Base-by-base conservation (phyloP, 2,888 invertebrate genomes). In the Odontocolon sp. region DNA sequence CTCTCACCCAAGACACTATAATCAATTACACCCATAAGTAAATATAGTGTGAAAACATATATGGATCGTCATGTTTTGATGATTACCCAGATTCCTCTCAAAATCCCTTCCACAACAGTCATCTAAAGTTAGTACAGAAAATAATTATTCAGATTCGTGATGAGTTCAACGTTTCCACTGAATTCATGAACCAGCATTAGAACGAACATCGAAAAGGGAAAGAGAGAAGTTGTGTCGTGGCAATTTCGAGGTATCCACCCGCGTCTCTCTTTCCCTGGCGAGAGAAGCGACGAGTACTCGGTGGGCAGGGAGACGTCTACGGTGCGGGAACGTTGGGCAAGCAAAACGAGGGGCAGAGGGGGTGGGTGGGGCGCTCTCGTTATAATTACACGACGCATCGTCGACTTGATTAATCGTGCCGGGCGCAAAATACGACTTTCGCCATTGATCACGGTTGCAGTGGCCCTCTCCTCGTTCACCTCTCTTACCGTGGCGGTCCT, bases 361-460 rank as follows among this genome's bases (percentile, higher is more conserved):
- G 16, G 52, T 14, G 52, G 8, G 56, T 28, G 9, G 33, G 40
- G 66, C 63, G 69, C 77, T 75, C 79, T 80, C 74, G 77, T 79
- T 77, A 77, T 80, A 80, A 80, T 80, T 80, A 79, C 79, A 75
- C 74, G 73, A 79, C 71, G 77, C 74, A 68, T 78, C 75, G 77
- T 76, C 77, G 77, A 80, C 78, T 78, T 82, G 83, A 83, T 81
- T 82, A 82, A 83, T 83, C 80, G 81, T 75, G 68, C 73, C 63
- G 76, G 71, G 77, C 75, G 70, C 73, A 79, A 82, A 80, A 80
- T 78, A 78, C 79, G 80, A 82, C 83, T 82, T 80, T 80, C 78
- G 77, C 81, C 80, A 82, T 83, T 83, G 83, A 81, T 82, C 83
- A 83, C 78, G 57, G 66, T 69, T 80, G 79, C 77, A 73, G 79